Conservation (phyloP, 1,140 invertebrate species). For the Aphis craccivora region DNA sequence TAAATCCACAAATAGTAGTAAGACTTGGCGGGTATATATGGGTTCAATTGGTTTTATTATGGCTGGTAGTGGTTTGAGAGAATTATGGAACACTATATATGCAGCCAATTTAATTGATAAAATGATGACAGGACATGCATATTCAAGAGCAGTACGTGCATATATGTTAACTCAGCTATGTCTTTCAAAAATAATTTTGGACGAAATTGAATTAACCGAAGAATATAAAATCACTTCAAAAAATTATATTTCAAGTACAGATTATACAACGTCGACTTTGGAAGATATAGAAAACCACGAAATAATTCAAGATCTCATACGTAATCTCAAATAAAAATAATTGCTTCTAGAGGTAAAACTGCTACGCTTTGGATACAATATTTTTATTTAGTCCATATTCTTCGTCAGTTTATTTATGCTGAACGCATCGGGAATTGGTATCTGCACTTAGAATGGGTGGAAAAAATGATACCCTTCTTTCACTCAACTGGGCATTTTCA, state of each 20-base stretch:
- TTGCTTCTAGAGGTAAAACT: constrained; percentile 60
- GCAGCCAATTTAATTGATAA: too few species aligned
- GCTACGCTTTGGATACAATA: constrained; percentile 65
- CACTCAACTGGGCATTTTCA: too few species aligned
- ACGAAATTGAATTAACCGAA: not conserved
- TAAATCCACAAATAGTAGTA: not conserved
- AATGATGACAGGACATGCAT: too few species aligned
- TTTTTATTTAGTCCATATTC: constrained; percentile 60
- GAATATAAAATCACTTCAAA: not conserved
- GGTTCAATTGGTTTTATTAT: too few species aligned
- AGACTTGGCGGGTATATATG: too few species aligned
- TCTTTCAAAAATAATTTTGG: constrained; percentile 3
- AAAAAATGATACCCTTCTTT: too few species aligned
- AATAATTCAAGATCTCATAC: not conserved
- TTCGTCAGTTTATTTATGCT: constrained; percentile 64
- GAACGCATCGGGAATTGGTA: constrained; percentile 63
- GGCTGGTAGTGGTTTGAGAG: too few species aligned
- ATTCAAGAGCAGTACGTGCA: not conserved
- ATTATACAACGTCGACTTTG: not conserved
- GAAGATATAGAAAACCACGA: not conserved
- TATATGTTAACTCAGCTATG: constrained; percentile 12
- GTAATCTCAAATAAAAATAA: not conserved
- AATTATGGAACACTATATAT: too few species aligned
- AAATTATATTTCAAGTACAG: not conserved
- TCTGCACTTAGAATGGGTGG: too few species aligned